Evolutionary conservation across 2,113 vertebrate genomes (phyloP).

Genomic region (Eupsittula cactorum): DNA sequence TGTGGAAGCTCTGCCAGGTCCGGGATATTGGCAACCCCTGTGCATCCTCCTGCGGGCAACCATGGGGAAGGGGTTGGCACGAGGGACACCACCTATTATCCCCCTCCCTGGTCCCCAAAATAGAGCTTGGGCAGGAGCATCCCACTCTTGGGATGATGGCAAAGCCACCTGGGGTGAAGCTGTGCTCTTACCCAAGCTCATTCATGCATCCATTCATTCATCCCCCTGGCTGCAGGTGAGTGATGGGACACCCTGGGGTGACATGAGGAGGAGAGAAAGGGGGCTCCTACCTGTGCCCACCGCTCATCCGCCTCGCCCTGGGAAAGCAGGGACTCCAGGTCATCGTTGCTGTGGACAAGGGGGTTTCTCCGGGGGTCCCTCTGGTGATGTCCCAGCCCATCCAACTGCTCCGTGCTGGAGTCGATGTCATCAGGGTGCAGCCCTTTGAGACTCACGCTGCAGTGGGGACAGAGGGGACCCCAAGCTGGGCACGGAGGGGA

Average conservation of each 20-base stretch:
- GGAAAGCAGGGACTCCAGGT: slow-evolving; percentile 63
- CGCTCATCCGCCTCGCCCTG: slow-evolving; percentile 20
- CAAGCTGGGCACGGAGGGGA: background rate
- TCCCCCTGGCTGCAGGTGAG: fast-evolving
- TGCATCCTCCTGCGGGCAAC: background rate
- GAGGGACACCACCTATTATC: background rate
- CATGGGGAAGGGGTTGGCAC: background rate
- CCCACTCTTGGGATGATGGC: fast-evolving
- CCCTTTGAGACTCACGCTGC: slow-evolving; percentile 5
- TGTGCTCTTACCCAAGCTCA: background rate
- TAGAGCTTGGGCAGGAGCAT: background rate
- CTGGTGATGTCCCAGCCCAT: background rate
- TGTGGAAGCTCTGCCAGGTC: background rate
- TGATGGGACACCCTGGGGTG: background rate
- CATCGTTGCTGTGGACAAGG: slow-evolving; percentile 61
- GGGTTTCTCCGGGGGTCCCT: slow-evolving; percentile 32
- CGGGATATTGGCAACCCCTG: background rate
- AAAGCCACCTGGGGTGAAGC: background rate
- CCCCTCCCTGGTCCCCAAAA: background rate
- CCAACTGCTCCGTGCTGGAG: background rate
- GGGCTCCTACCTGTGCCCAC: background rate
- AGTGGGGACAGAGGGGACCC: background rate
- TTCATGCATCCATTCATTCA: background rate
- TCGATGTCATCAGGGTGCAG: background rate
- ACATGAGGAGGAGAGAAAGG: background rate